Evolutionary conservation across 64 coral and sea anemone species (phyloP), one percentile per base, ranked within the genome.

Genomic region (Montipora sp.): DNA sequence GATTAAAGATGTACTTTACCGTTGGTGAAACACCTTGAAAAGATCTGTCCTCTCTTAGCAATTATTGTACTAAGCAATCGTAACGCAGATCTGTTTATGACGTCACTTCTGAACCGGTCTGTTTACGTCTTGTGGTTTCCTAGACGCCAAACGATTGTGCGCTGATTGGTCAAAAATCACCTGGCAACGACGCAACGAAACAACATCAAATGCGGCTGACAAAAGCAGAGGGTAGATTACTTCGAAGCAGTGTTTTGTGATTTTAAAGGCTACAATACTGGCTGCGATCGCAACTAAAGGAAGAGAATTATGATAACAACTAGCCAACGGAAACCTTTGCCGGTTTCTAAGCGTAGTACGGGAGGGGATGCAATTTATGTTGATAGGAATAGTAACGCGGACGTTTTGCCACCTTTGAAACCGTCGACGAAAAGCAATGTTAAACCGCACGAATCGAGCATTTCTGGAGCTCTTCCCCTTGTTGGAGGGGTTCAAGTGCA

Each of bases 131-230:
- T 92, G 92, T 88, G 92, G 98, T 99, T 94, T 90, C 94, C 94
- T 90, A 77, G 98, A 91, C 95, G 92, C 88, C 94, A 68, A 51
- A 60, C 66, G 15, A 74, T 51, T 69, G 92, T 80, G 43, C 57
- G 93, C 82, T 99, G 98, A 99, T 99, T 99, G 98, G 98, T 89
- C 72, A 47, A 78, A 59, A 88, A 94, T 99, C 88, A 94, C 98
- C 89, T 93, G 93, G 94, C 95, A 96, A 96, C 94, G 94, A 92
- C 81, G 92, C 89, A 93, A 89, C 59, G 95, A 58, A 89, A 95
- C 92, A 99, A 85, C 93, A 96, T 92, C 93, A 93, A 88, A 88
- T 94, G 94, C 94, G 98, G 94, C 98, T 96, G 92, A 99, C 91
- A 95, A 98, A 98, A 98, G 82, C 51, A 79, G 48, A 75, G 48